A percentile compares a stretch with the other conserved stretches of the same genome.
phyloP scores from a whole-genome alignment of 2,888 invertebrate genomes.

The Tuberolachnus salignus region DNA sequence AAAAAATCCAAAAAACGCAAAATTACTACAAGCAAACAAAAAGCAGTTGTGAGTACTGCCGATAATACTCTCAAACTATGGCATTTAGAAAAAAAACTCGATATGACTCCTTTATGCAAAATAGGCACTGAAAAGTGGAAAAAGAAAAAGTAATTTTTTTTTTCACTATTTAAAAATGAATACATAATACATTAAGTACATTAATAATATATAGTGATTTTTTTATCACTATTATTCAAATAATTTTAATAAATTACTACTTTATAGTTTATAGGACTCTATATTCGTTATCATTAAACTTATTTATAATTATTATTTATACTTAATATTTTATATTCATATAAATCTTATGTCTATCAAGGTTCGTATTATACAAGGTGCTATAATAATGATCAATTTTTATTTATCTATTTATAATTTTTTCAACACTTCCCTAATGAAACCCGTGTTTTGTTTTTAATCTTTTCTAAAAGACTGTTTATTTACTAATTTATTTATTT shows the following conservation, averaged over 20 bases:
- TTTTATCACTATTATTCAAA: background rate
- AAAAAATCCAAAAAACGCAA: conserved; percentile 40
- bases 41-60: conserved; percentile 20
- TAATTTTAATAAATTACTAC: conserved; percentile 13
- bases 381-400: conserved; percentile 31
- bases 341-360: conserved; percentile 6
- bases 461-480: conserved; percentile 40
- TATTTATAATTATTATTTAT: background rate
- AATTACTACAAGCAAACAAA: conserved; percentile 39
- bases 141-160: conserved; percentile 26
- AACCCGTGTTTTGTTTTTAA: conserved; percentile 20
- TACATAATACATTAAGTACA: background rate
- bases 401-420: conserved; percentile 3
- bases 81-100: conserved; percentile 33
- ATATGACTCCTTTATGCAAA: conserved; percentile 13
- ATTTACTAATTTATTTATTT: conserved; percentile 30
- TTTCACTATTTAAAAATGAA: conserved; percentile 4
- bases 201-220: no score
- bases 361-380: conserved; percentile 20
- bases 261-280: background rate
- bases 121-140: conserved; percentile 17
- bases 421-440: background rate
- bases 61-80: conserved; percentile 19
- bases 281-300: background rate
- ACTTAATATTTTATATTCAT: conserved; percentile 18